phyloP scores from a whole-genome alignment of 2,113 vertebrate genomes.

The Anseranas semipalmata region DNA sequence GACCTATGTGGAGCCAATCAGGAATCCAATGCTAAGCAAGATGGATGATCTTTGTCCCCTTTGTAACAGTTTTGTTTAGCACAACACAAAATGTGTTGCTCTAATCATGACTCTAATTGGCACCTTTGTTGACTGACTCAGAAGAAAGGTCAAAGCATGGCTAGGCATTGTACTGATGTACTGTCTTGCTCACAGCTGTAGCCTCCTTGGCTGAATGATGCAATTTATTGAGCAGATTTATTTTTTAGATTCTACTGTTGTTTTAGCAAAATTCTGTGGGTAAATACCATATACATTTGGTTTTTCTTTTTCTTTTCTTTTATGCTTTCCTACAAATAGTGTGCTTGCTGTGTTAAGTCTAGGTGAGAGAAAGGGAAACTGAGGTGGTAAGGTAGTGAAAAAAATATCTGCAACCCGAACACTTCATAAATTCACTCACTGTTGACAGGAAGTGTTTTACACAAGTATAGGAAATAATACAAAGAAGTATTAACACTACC shows the following conservation, averaged over 20 bases:
- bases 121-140: conserved; percentile 37
- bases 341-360: background rate
- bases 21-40: background rate
- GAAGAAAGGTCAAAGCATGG: conserved; percentile 12
- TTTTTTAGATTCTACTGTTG: background rate
- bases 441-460: background rate
- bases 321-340: background rate
- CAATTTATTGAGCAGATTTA: background rate
- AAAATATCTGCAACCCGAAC: background rate
- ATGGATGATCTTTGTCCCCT: conserved; percentile 10
- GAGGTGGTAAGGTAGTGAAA: background rate
- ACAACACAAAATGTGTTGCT: conserved; percentile 21
- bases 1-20: background rate
- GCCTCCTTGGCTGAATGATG: background rate
- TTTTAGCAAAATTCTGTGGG: background rate
- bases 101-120: conserved; percentile 48
- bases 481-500: background rate
- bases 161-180: background rate
- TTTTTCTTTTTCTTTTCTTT: background rate
- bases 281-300: background rate
- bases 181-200: background rate
- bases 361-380: background rate
- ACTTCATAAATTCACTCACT: background rate
- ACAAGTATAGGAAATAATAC: background rate
- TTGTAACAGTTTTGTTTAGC: conserved; percentile 35